A percentile compares a stretch with the other conserved stretches of the same genome.
Evolutionary conservation across 2,888 invertebrate species (phyloP).

Genomic region (Uropetala carovei): DNA sequence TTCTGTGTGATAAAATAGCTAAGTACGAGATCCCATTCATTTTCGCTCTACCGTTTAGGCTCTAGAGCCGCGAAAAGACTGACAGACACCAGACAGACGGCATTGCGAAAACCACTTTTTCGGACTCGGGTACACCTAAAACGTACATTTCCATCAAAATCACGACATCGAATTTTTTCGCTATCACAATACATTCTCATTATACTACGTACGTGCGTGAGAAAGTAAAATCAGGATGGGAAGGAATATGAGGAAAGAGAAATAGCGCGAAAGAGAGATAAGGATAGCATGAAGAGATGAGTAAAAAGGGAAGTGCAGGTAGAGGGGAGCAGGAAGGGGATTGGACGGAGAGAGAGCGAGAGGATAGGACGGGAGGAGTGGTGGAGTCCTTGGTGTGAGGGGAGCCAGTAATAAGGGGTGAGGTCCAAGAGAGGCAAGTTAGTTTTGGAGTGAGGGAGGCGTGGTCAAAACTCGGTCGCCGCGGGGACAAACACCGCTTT

Average conservation of each 20-base stretch:
- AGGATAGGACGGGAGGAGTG: not conserved
- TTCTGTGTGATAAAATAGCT: no score
- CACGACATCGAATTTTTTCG: no score
- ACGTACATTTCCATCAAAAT: no score
- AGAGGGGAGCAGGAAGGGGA: not conserved
- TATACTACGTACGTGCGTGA: no score
- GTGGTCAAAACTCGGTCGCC: conserved; percentile 29
- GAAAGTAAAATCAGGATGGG: no score
- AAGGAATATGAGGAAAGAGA: not conserved
- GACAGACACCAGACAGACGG: no score
- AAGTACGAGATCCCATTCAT: no score
- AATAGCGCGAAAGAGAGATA: not conserved
- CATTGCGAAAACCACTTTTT: no score
- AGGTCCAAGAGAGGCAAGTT: conserved; percentile 11
- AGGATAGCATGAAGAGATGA: not conserved
- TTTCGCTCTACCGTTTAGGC: no score
- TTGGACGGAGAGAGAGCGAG: not conserved
- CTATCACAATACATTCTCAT: no score
- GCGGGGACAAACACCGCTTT: conserved; percentile 58
- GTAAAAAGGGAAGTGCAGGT: not conserved
- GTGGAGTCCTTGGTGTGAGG: not conserved
- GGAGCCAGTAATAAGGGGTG: conserved; percentile 10
- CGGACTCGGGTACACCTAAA: no score
- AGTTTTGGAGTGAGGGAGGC: conserved; percentile 45
- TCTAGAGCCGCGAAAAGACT: no score